Percentiles rank a stretch among this genome's conserved stretches.
Conservation (phyloP, 2,797 vertebrate species). For the Rhinophrynus dorsalis region DNA sequence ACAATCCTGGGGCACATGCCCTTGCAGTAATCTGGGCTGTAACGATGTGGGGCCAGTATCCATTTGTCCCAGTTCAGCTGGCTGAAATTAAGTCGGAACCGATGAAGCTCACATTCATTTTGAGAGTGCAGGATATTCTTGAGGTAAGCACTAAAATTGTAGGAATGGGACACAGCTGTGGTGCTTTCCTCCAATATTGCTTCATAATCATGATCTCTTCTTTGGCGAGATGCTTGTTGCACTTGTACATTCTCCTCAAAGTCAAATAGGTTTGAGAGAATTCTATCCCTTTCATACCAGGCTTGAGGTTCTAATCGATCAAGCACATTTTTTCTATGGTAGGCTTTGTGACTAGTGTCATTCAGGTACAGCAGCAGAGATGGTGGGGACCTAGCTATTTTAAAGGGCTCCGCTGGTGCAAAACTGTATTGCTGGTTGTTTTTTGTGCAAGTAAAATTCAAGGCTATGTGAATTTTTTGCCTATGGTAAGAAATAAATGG, state of each 20-base stretch:
- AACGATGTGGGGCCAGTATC: slow-evolving; percentile 89
- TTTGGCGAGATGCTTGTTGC: slow-evolving; percentile 54
- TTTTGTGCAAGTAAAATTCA: slow-evolving; percentile 77
- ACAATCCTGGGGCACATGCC: slow-evolving; percentile 82
- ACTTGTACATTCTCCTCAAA: neutral
- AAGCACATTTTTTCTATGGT: slow-evolving; percentile 61
- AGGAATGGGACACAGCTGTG: slow-evolving; percentile 9
- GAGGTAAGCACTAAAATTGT: slow-evolving; percentile 71
- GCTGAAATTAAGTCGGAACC: slow-evolving; percentile 86
- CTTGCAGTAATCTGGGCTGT: slow-evolving; percentile 92
- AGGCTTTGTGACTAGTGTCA: slow-evolving; percentile 77
- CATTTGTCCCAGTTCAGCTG: slow-evolving; percentile 90
- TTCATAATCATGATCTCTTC: slow-evolving; percentile 64
- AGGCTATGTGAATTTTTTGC: slow-evolving; percentile 75
- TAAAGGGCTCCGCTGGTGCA: slow-evolving; percentile 26
- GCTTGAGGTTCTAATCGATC: neutral
- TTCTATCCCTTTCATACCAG: slow-evolving; percentile 6
- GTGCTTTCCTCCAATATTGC: slow-evolving; percentile 54
- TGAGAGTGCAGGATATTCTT: slow-evolving; percentile 71
- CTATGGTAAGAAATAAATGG: slow-evolving; percentile 73
- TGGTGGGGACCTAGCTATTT: slow-evolving; percentile 67
- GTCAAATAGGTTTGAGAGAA: neutral
- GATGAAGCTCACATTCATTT: slow-evolving; percentile 86
- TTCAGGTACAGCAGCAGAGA: slow-evolving; percentile 89
- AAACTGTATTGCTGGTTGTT: slow-evolving; percentile 43